Base-by-base conservation (phyloP, 2,888 invertebrate species). In the Ormyrus labotus region DNA sequence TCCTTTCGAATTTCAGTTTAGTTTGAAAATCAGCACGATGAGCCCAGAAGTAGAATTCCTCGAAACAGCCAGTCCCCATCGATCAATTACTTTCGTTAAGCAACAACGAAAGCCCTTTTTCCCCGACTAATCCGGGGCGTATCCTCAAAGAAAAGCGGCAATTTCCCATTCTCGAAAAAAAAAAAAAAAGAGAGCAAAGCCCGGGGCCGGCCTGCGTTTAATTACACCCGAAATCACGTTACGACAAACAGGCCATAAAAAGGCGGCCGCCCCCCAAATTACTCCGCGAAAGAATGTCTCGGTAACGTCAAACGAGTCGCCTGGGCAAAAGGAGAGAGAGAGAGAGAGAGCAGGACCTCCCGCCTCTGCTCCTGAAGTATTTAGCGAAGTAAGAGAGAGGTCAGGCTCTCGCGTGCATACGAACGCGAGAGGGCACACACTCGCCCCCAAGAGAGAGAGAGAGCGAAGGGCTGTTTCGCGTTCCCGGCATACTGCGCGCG, bases 401-500 rank as follows among this genome's bases (percentile, higher is more conserved):
- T 63, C 19, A 48, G 34, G 11, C 34, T 34, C 19, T 34, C 69
- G 11, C 51, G 13, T 13, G 13, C 63, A 51, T 50, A 57, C 51
- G 58, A 34, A 34, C 34, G 34, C 34, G 34, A 34, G 34, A 34
- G 34, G 45, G 47, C 11, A 47, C 53, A 68, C n/a, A 61, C 60
- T n/a, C 5, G 45, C 19, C 2, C 58, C 19, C 57, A 19, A 11
- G 45, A 48, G 70, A 61, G 48, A 11, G 45, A 34, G 58, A 51
- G 34, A 7, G 57, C 61, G 58, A 72, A 58, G 76, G 68, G 61
- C 34, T 58, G 79, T 70, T 74, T 64, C 74, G 73, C 78, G 74
- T 78, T 69, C 73, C 74, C 10, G 67, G 51, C 71, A 72, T 81
- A 61, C 72, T 68, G 76, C 48, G 71, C 61, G 76, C 57, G 67